phyloP scores from a whole-genome alignment of 2,888 invertebrate genomes.

The Proisotoma minuta region DNA sequence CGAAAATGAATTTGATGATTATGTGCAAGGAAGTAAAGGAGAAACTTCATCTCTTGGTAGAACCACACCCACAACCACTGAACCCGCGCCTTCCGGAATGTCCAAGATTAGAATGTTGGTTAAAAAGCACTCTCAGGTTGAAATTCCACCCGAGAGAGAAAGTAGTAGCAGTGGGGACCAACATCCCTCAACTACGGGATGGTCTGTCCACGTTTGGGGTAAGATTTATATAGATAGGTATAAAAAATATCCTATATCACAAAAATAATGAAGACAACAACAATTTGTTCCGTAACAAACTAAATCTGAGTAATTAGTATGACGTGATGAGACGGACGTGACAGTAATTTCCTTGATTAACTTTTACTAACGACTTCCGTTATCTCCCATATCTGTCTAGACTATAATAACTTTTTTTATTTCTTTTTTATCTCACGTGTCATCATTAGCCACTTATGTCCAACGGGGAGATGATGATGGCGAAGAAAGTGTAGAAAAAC shows the following conservation, averaged over 20 bases:
- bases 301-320: too few species aligned
- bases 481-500: slow-evolving; percentile 52
- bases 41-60: not conserved
- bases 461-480: slow-evolving; percentile 59
- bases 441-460: slow-evolving; percentile 71
- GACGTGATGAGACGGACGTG: too few species aligned
- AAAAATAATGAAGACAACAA: too few species aligned
- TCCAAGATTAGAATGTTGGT: slow-evolving; percentile 56
- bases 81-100: slow-evolving; percentile 17
- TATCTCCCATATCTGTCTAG: too few species aligned
- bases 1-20: slow-evolving; percentile 29
- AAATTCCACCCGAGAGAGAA: slow-evolving; percentile 23
- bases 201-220: slow-evolving; percentile 76
- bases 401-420: too few species aligned
- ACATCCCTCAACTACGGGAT: slow-evolving; percentile 56
- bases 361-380: too few species aligned
- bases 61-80: slow-evolving; percentile 50
- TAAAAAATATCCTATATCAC: too few species aligned
- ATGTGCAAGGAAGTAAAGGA: not conserved
- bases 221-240: too few species aligned
- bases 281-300: too few species aligned
- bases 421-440: too few species aligned
- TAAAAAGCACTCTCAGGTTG: slow-evolving; percentile 49
- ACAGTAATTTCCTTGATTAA: too few species aligned
- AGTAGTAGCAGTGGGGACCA: slow-evolving; percentile 7